Evolutionary conservation across 2,888 invertebrate genomes (phyloP).

Genomic region (Pseudanteris insignis): DNA sequence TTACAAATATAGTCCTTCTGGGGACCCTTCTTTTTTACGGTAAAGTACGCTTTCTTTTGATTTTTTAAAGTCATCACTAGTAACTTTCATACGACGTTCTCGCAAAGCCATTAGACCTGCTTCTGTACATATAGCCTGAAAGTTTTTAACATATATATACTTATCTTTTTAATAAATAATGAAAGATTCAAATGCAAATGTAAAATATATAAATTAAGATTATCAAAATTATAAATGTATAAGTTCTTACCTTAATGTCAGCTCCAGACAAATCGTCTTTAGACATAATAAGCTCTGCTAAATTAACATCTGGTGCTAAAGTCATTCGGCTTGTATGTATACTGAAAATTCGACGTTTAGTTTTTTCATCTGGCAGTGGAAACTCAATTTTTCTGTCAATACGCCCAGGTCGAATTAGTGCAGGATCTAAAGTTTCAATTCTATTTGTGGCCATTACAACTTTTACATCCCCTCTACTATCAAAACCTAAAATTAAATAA

Average conservation of each 20-base stretch:
- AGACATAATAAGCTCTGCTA: conserved; percentile 97
- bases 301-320: conserved; percentile 93
- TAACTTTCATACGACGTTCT: conserved; percentile 99
- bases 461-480: conserved; percentile 68
- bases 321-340: conserved; percentile 99
- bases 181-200: conserved; percentile 4
- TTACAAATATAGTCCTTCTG: conserved; percentile 97
- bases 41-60: conserved; percentile 99
- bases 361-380: conserved; percentile 98
- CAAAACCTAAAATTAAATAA: conserved; percentile 57
- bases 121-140: conserved; percentile 98
- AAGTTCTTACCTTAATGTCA: conserved; percentile 84
- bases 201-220: too few species aligned
- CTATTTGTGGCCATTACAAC: conserved; percentile 98
- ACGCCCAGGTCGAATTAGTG: conserved; percentile 96
- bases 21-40: conserved; percentile 98
- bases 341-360: conserved; percentile 94
- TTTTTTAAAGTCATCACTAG: conserved; percentile 99
- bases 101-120: conserved; percentile 97
- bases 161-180: conserved; percentile 10
- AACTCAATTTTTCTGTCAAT: conserved; percentile 99
- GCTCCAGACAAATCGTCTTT: conserved; percentile 99
- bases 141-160: too few species aligned
- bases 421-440: conserved; percentile 98
- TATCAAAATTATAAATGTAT: too few species aligned